A percentile compares a stretch with the other conserved stretches of the same genome.
Evolutionary conservation across 2,113 vertebrate species (phyloP).

Genomic region (Nerophis ophidion): DNA sequence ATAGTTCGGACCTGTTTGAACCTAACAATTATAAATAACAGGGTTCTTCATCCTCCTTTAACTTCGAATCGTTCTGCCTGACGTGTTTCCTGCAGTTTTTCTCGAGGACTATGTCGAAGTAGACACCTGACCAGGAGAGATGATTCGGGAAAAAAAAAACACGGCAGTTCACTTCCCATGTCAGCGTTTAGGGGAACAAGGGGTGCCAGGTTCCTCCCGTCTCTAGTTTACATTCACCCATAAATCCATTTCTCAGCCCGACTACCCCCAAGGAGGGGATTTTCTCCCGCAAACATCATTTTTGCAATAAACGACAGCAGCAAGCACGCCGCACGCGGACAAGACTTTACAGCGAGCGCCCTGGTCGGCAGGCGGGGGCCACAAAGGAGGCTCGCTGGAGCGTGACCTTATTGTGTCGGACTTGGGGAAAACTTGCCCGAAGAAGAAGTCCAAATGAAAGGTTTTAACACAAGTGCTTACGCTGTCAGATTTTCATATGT

Average conservation of each 20-base stretch:
- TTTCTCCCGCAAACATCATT: constrained; percentile 13
- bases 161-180: no score
- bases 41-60: no score
- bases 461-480: constrained; percentile 70
- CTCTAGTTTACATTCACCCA: neutral
- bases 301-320: constrained; percentile 57
- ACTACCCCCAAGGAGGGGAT: constrained; percentile 3
- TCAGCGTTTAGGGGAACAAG: neutral
- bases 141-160: no score
- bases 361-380: constrained; percentile 28
- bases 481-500: constrained; percentile 64
- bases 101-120: no score
- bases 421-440: constrained; percentile 46
- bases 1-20: no score
- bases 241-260: neutral
- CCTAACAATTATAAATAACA: no score
- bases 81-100: no score
- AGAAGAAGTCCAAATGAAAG: constrained; percentile 66
- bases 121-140: no score
- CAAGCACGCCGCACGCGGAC: constrained; percentile 62
- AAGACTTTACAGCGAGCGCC: constrained; percentile 60
- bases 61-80: no score
- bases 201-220: neutral
- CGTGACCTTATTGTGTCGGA: constrained; percentile 68
- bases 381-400: constrained; percentile 66